Base-by-base conservation (phyloP, 2,113 vertebrate genomes). In the Cryptotis parvus region DNA sequence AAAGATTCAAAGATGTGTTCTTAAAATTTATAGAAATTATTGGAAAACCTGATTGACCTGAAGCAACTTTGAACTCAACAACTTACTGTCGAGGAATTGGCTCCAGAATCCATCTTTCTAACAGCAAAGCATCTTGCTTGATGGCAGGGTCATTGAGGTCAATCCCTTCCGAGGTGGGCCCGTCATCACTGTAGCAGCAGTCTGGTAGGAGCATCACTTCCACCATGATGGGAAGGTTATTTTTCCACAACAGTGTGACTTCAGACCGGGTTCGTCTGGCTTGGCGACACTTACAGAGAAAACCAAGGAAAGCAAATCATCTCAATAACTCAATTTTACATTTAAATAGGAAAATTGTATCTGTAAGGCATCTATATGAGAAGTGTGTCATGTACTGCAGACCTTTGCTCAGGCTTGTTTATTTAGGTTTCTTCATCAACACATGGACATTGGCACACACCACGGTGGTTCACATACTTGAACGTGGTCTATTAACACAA, bases 181-280 rank as follows among this genome's bases (percentile, higher is more conserved):
- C 99, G 94, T 99, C 99, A 39, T 99, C 99, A 0, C 98, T 99
- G 96, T 99, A 99, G 98, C 99, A 99, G 98, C 99, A 99, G 98
- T 99, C 99, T 52, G 99, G 99, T 69, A 99, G 98, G 20, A 99
- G 97, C 99, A 99, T 99, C 97, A 99, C 99, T 98, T 99, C 99
- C 89, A 99, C 99, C 99, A 99, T 99, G 97, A 99, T 98, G 86
- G 99, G 99, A 97, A 99, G 99, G 98, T 97, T 99, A 96, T 99
- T 99, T 96, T 98, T 99, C 99, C 99, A 99, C 91, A 99, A 97
- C 65, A 99, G 96, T 87, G 99, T 97, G 94, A 99, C 98, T 97
- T 99, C 99, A 65, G 99, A 99, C 91, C 99, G 98, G 72, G 99
- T 99, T 97, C 98, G 97, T 87, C 98, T 98, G 45, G 99, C 99